Evolutionary conservation across 2,113 vertebrate genomes (phyloP), one percentile per base, ranked within the genome.

Genomic region (Puntigrus tetrazona): DNA sequence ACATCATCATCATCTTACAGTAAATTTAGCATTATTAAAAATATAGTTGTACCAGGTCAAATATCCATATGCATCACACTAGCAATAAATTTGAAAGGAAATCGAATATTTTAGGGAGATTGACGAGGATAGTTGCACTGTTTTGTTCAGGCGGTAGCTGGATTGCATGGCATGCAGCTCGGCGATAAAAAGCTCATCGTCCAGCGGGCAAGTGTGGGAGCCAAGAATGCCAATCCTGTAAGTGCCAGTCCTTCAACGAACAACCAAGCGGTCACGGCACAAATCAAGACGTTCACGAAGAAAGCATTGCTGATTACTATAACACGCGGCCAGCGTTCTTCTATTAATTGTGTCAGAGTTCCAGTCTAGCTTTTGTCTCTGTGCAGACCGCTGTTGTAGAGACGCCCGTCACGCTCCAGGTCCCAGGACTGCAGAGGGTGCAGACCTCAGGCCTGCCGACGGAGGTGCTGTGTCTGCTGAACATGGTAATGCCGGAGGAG

Each of bases 131-230:
- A 45, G 41, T 22, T 22, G 29, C 34, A 18, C 31, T 47, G 72
- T 79, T 52, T 47, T 59, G 73, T 22, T 63, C 1, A 95, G 94
- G 94, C 94, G 1, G 94, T 94, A 2, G 90, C 92, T 8, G 94
- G 94, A 27, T 92, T 95, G 85, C 94, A 95, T 77, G 94, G 94
- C 78, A 95, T 95, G 94, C 94, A 95, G 81, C 93, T 95, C 55
- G 94, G 94, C 0, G 94, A 95, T 90, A 95, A 95, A 80, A 95
- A 94, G 90, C 94, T 95, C 74, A 94, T 95, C 18, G 94, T 95
- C 63, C 94, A 95, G 83, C 90, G 94, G 77, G 94, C 94, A 4
- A 95, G 94, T 4, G 94, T 95, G 67, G 94, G 94, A 25, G 94
- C 93, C 63, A 95, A 95, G 88, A 94, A 93, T 31, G 84, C 92